Base-by-base conservation (phyloP, 2,113 vertebrate species). In the Scomber japonicus region DNA sequence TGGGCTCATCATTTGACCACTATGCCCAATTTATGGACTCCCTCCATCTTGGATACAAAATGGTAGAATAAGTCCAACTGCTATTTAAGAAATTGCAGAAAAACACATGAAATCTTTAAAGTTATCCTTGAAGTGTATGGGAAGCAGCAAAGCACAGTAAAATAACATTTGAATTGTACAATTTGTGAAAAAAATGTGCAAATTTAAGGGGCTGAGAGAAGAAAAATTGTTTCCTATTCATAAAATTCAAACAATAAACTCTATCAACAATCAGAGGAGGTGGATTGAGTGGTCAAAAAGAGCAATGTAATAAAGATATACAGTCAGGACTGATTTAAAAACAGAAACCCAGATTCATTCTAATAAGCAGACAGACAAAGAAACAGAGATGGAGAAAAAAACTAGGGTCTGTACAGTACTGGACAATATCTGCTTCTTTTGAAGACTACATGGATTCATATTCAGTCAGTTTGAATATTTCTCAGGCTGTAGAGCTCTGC, bases 1-100 rank as follows among this genome's bases (percentile, higher is more conserved):
- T 80, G 81, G 75, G 44, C 88, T 88, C 86, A 90, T 92, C 88
- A 91, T 91, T 91, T 89, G 74, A 90, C 89, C 78, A 83, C 80
- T 63, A 50, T 62, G 81, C 15, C 78, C 84, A 85, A 76, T 90
- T 89, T 84, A 86, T 80, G 78, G 82, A 68, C 75, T 78, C 27
- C 51, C 45, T 80, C 76, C 72, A 83, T 88, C 72, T 79, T 73
- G 64, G 72, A 81, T 70, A 88, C 67, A 78, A 89, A 76, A 40
- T 59, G 53, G 61, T 46, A 16, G 50, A 78, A 50, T 40, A 50
- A 77, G 60, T 71, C 54, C 59, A 8, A 50, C 11, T 2, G 51
- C 59, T 77, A 72, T 84, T 84, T 69, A 80, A 68, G 49, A 89
- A 88, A 77, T 71, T 80, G 71, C 15, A 49, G 74, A 68, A 84